A percentile compares a stretch with the other conserved stretches of the same genome.
phyloP scores from a whole-genome alignment of 1,140 invertebrate genomes.

The Zophobas atratus region DNA sequence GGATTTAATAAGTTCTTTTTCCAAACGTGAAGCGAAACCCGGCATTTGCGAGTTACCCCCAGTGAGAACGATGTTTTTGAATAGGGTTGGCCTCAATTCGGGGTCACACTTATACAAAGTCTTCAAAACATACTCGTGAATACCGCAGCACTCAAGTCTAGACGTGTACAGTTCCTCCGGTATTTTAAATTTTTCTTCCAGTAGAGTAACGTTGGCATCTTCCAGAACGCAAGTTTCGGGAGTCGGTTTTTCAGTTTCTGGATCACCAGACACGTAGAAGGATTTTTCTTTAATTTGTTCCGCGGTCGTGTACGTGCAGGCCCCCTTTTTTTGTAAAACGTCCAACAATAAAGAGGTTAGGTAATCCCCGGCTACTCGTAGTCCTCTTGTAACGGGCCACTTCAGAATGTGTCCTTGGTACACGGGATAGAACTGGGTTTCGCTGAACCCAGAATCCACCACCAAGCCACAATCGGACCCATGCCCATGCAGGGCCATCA shows the following conservation, averaged over 20 bases:
- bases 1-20: neutral
- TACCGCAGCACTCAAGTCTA: slow-evolving; percentile 39
- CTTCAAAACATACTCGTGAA: slow-evolving; percentile 51
- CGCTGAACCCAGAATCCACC: slow-evolving; percentile 66
- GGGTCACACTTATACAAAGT: slow-evolving; percentile 50
- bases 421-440: slow-evolving; percentile 60
- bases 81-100: slow-evolving; percentile 47
- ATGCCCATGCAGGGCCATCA: slow-evolving; percentile 77
- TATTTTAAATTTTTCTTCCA: slow-evolving; percentile 43
- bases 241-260: neutral
- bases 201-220: neutral
- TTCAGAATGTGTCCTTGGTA: slow-evolving; percentile 37
- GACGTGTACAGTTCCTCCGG: slow-evolving; percentile 49
- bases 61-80: slow-evolving; percentile 51
- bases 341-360: slow-evolving; percentile 47
- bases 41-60: slow-evolving; percentile 43
- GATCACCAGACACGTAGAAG: slow-evolving; percentile 44
- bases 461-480: slow-evolving; percentile 87
- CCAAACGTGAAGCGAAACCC: slow-evolving; percentile 6
- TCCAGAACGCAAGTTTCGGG: neutral
- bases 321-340: slow-evolving; percentile 20
- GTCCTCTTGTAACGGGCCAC: slow-evolving; percentile 15
- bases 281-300: slow-evolving; percentile 50
- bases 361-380: slow-evolving; percentile 48
- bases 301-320: slow-evolving; percentile 12